These are phyloP conservation scores for Meda fulgida DNA, from an alignment of 2,797 vertebrate species.

Conservation along the genomic window DNA sequence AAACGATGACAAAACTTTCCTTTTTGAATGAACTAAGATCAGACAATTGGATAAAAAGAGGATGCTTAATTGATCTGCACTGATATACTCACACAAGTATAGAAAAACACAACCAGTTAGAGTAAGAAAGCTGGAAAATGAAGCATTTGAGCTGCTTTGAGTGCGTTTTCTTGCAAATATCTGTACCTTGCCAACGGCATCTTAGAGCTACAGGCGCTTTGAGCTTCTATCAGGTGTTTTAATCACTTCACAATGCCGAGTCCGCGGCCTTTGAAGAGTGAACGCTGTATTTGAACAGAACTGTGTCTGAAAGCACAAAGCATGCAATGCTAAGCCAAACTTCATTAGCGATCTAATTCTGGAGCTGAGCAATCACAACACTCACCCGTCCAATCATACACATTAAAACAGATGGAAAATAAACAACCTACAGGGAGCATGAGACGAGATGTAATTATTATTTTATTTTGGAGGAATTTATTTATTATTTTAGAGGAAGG, in stretches of 20 bases:
- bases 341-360: slow-evolving; percentile 77
- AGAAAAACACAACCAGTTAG: not conserved
- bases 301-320: slow-evolving; percentile 72
- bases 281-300: slow-evolving; percentile 61
- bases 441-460: not conserved
- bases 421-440: slow-evolving; percentile 52
- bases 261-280: slow-evolving; percentile 76
- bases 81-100: not conserved
- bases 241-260: slow-evolving; percentile 76
- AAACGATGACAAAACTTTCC: not conserved
- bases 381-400: not conserved
- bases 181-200: slow-evolving; percentile 77
- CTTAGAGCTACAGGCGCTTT: slow-evolving; percentile 76
- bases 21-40: not conserved
- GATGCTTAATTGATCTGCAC: not conserved
- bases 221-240: slow-evolving; percentile 78
- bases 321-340: slow-evolving; percentile 73
- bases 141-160: slow-evolving; percentile 52
- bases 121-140: not conserved
- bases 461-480: too few species aligned
- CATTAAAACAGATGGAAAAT: slow-evolving; percentile 62
- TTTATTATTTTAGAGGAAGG: too few species aligned
- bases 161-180: slow-evolving; percentile 67
- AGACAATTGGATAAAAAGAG: not conserved
- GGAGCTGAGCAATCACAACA: slow-evolving; percentile 65